phyloP scores from a whole-genome alignment of 1,140 invertebrate genomes.

The Fopius arisanus region DNA sequence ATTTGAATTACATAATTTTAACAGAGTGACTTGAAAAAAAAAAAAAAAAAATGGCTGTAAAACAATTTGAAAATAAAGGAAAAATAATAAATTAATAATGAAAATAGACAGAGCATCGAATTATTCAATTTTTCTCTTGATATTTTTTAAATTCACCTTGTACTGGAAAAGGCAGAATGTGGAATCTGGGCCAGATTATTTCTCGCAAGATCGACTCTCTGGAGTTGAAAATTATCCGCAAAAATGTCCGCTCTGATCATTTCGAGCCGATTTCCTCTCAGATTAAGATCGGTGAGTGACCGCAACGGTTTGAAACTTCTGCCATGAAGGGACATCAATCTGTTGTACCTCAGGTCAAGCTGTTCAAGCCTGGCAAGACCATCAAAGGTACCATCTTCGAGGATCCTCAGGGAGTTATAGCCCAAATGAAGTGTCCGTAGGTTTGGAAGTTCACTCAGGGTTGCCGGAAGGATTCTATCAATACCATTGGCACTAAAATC shows the following conservation, averaged over 20 bases:
- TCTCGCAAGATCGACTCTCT: constrained; percentile 76
- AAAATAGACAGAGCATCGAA: no score
- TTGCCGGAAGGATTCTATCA: constrained; percentile 72
- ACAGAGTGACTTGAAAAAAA: constrained; percentile 13
- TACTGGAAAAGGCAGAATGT: constrained; percentile 70
- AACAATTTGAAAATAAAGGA: neutral
- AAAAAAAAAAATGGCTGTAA: neutral
- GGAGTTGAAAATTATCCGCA: constrained; percentile 71
- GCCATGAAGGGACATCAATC: constrained; percentile 72
- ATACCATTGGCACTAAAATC: constrained; percentile 83
- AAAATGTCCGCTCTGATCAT: constrained; percentile 74
- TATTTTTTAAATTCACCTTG: constrained; percentile 56
- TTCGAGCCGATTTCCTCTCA: constrained; percentile 80
- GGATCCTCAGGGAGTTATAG: constrained; percentile 76
- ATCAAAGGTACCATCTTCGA: constrained; percentile 75
- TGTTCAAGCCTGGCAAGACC: constrained; percentile 77
- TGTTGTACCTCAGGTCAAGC: constrained; percentile 81
- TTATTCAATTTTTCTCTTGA: neutral
- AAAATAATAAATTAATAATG: neutral
- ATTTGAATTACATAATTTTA: constrained; percentile 21
- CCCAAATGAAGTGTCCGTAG: constrained; percentile 78
- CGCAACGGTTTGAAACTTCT: constrained; percentile 72
- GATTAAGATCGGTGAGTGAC: constrained; percentile 73
- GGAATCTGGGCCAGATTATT: constrained; percentile 79
- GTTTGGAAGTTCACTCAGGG: constrained; percentile 73